These are phyloP conservation scores for Alectoris magna DNA, from an alignment of 2,797 vertebrate species.

Conservation along the genomic window DNA sequence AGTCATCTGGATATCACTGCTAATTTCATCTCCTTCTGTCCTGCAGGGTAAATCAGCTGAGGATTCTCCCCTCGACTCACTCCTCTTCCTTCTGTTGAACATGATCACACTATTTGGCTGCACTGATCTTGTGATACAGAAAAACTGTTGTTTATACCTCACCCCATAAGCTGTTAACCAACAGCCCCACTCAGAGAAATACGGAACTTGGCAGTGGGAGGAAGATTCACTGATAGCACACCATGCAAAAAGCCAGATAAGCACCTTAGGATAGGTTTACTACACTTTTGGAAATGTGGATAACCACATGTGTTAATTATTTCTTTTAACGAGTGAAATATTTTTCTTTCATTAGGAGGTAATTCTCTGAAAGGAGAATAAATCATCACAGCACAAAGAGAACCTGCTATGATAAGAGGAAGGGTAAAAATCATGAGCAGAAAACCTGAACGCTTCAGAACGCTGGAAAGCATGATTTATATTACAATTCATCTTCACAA, in stretches of 20 bases:
- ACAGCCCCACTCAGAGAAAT: neutral
- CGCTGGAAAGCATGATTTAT: conserved; percentile 40
- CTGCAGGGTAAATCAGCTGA: neutral
- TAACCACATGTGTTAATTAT: conserved; percentile 18
- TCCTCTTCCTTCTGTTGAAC: neutral
- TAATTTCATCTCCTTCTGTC: neutral
- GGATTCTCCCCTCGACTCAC: neutral
- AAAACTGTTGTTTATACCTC: neutral
- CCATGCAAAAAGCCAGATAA: conserved; percentile 4
- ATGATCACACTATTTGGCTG: neutral
- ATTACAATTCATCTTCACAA: conserved; percentile 24
- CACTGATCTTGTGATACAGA: neutral
- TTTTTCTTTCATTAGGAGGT: conserved; percentile 55
- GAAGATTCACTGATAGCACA: neutral
- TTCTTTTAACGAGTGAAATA: conserved; percentile 55
- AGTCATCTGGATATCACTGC: neutral
- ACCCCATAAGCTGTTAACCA: neutral
- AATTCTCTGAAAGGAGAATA: conserved; percentile 57
- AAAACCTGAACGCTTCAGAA: conserved; percentile 2
- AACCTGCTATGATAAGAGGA: conserved; percentile 51
- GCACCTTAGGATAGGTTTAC: neutral
- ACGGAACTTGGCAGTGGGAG: neutral
- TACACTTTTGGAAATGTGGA: conserved; percentile 12
- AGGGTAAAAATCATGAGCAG: conserved; percentile 18
- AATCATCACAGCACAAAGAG: conserved; percentile 25